Base-by-base conservation (phyloP, 2,888 invertebrate species). In the Cyclophora albipunctata region DNA sequence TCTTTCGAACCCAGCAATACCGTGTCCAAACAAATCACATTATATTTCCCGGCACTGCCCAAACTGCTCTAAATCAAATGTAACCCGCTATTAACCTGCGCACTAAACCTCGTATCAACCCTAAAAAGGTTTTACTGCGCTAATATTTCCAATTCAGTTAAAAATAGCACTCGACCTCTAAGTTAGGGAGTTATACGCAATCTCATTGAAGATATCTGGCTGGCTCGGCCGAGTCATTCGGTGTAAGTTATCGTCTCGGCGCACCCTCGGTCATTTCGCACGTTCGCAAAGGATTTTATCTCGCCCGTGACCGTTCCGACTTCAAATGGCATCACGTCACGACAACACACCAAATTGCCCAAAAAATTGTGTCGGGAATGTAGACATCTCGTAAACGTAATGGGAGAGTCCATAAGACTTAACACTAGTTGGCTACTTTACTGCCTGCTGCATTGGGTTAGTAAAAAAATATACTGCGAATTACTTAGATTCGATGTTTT, bases 331-430 rank as follows among this genome's bases (percentile, higher is more conserved):
- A 49, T 47, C 52, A 48, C 57, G 59, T 55, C 59, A 61, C 57
- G 59, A 47, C 53, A 59, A 52, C 56, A 55, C 57, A 47, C 47
- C 57, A 59, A 60, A 61, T 57, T 57, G 59, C 53, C 50, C 45
- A 51, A 56, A 59, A 55, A 55, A 56, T 51, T 56, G 57, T 54
- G 59, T 53, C 52, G 53, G 53, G 53, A 59, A 61, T 61, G 59
- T 56, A 50, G 52, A 57, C 59, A 57, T 55, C 53, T 59, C 59
- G 59, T 59, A 56, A 61, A 57, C 48, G 43, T 53, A 58, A 60
- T 53, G 55, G 59, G 45, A 43, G 48, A 48, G 43, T 46, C 48
- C 44, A 51, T 4, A 42, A 45, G 47, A 42, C 49, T 47, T 49
- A 3, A 52, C 49, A 46, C 51, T 49, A 47, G 48, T 34, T 48